Percentiles rank a stretch among this genome's conserved stretches.
phyloP scores from a whole-genome alignment of 2,888 invertebrate species.

The Sinhomidia bicolor region DNA sequence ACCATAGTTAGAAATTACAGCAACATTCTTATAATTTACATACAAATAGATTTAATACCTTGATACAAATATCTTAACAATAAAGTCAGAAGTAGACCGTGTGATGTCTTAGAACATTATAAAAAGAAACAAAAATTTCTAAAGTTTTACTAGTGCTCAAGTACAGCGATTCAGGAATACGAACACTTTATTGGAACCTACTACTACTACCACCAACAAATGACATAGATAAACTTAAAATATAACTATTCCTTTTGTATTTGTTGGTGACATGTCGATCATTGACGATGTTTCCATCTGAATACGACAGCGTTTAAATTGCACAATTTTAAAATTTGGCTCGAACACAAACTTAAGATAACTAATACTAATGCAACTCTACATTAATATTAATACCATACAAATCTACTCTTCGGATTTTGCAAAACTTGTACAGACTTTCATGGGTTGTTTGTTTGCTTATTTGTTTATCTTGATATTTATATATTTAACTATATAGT shows the following conservation, averaged over 20 bases:
- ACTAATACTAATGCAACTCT: not conserved
- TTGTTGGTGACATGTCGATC: not conserved
- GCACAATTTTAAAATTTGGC: slow-evolving; percentile 5
- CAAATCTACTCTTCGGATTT: not conserved
- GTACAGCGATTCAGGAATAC: slow-evolving; percentile 5
- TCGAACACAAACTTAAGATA: not conserved
- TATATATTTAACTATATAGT: not conserved
- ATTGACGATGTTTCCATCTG: not conserved
- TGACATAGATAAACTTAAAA: not conserved
- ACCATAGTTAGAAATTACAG: not conserved
- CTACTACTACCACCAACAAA: not conserved
- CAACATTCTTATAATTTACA: no score
- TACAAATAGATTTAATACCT: slow-evolving; percentile 6
- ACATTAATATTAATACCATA: not conserved
- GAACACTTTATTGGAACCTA: slow-evolving; percentile 5
- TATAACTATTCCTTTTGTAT: not conserved
- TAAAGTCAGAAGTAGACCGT: slow-evolving; percentile 2
- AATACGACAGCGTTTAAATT: not conserved
- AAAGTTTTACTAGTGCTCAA: not conserved
- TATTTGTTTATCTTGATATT: not conserved
- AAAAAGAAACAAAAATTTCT: not conserved
- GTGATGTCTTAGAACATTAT: not conserved
- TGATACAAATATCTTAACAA: slow-evolving; percentile 11
- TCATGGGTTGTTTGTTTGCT: slow-evolving; percentile 8
- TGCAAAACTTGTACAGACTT: slow-evolving; percentile 34